Evolutionary conservation across 2,888 invertebrate species (phyloP), one percentile per base, ranked within the genome.

Genomic region (Caenorhabditis sp.): DNA sequence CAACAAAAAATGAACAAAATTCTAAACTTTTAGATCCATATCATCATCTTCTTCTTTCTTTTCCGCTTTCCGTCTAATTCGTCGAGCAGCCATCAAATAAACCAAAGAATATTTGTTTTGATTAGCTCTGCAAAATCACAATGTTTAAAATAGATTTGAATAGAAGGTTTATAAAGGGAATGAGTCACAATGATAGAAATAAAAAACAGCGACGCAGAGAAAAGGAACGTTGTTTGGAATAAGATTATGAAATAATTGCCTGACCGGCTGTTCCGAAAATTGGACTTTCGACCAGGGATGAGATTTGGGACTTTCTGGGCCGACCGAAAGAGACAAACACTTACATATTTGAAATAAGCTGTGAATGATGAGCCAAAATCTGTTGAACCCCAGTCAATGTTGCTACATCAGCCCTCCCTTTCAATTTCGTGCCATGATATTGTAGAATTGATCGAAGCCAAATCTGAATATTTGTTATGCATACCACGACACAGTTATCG

Each of bases 381-480:
- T 86, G 83, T 59, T 85, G 85, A 27, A 84, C 60, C 26, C 81
- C 84, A 1, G 83, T 83, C 51, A 86, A 62, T 14, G 80, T 68
- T 4, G 83, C 74, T 19, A 78, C 68, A 62, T 82, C 82, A 24
- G 71, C 60, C 31, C 69, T 51, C 43, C 78, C 76, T 63, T 86
- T 86, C 61, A 86, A 70, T 27, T 74, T 65, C 59, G 71, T 71
- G 19, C 81, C 84, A 66, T 84, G 82, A 1, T 58, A 66, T 26
- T 70, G 66, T 12, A 86, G 69, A 14, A 86, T 54, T 17, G 77
- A 71, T 10, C 71, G 70, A 51, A 84, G 64, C 78, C 85, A 80
- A 50, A 81, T 59, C 76, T 82, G 21, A n/a, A 62, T 58, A 23
- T 27, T 8, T 6, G 36, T 53, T 8, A 60, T 21, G 6, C 10